Base-by-base conservation (phyloP, 2,797 vertebrate species). In the Furcifer pardalis region DNA sequence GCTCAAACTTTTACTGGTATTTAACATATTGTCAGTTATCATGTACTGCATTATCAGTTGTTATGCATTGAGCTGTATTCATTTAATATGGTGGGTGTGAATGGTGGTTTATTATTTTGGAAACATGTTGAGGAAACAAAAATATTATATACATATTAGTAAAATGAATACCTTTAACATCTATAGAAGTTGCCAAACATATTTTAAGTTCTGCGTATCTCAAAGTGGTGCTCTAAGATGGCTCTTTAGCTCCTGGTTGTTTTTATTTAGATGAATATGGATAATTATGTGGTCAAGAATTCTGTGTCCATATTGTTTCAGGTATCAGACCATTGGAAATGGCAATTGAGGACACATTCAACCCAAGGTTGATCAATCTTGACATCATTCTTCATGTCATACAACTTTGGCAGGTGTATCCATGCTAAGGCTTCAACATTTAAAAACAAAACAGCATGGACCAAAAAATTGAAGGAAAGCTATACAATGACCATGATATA, bases 141-240 rank as follows among this genome's bases (percentile, higher is more conserved):
- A 75, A 72, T 79, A 71, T 85, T 87, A 74, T 23, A 49, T 62
- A n/a, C n/a, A 56, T 1, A 12, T 19, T 86, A 90, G 63, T 49
- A 86, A 86, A 89, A 40, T 40, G 84, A 86, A 42, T 32, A 86
- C 83, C 87, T 81, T 40, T 84, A 81, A 71, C n/a, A 72, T 8
- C 69, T 83, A 23, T 35, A 25, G 49, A 79, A 71, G 75, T 44
- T 78, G 60, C 84, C 60, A 83, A 44, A 82, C 87, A 32, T 42
- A 88, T 87, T 89, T 76, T 76, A 92, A 92, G 80, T 92, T 91
- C 12, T 60, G 3, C 87, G 40, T 62, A 8, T 88, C 80, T 83
- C 87, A 83, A 86, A 30, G 63, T 68, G 23, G 21, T 68, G 32
- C 21, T 60, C 46, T 30, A n/a, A 66, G 63, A 90, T 52, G 65